Conservation (phyloP, 2,113 vertebrate species). For the Macrotis lagotis region DNA sequence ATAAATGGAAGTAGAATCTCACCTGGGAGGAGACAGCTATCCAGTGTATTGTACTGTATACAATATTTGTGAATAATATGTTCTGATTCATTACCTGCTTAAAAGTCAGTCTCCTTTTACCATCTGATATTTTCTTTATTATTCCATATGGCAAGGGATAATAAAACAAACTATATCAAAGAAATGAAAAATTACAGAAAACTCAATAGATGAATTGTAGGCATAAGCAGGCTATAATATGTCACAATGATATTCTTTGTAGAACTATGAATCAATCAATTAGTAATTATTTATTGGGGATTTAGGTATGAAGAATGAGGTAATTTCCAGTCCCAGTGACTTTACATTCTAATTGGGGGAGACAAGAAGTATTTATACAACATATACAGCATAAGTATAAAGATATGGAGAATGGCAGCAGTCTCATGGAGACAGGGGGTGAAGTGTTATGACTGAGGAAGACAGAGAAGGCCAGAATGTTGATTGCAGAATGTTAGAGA, state of each 20-base stretch:
- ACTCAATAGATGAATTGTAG: not conserved
- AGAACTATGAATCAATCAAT: not conserved
- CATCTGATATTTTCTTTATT: not conserved
- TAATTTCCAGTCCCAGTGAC: not conserved
- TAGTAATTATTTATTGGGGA: not conserved
- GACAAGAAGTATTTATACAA: not conserved
- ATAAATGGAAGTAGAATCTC: not conserved
- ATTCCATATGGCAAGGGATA: not conserved
- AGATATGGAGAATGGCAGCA: not conserved
- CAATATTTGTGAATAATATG: not conserved
- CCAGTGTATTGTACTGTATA: not conserved
- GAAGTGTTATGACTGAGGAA: not conserved
- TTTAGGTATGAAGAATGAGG: not conserved
- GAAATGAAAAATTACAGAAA: not conserved
- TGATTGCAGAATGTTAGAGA: not conserved
- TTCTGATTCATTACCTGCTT: not conserved
- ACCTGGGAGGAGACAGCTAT: accelerated
- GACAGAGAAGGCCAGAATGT: not conserved
- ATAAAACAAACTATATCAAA: not conserved
- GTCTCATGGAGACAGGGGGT: not conserved
- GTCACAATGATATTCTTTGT: not conserved
- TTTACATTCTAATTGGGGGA: not conserved
- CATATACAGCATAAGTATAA: not conserved
- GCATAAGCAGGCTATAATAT: not conserved
- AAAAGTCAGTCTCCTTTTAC: not conserved